These are phyloP conservation scores for Ditylenchus dipsaci DNA, from an alignment of 1,140 invertebrate genomes.

Conservation along the genomic window DNA sequence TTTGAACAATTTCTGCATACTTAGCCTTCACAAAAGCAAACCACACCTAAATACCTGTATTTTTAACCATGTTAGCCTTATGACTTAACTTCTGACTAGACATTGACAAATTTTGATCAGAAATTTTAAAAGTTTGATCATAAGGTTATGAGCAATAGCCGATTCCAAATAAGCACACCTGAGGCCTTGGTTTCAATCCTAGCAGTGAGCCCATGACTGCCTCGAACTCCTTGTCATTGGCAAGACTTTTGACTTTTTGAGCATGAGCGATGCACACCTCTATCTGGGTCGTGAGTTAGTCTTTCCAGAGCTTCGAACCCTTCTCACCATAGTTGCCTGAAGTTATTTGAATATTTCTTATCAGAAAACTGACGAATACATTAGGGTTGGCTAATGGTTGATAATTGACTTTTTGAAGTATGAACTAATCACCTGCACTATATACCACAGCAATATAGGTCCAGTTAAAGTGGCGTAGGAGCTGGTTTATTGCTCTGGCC, in stretches of 20 bases:
- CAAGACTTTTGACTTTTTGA: conserved; percentile 57
- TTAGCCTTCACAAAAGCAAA: conserved; percentile 77
- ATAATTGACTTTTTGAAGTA: background rate
- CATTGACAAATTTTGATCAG: too few relatives aligned
- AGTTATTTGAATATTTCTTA: conserved; percentile 17
- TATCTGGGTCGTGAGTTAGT: conserved; percentile 61
- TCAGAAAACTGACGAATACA: too few relatives aligned
- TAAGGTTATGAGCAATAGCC: too few relatives aligned
- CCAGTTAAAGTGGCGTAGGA: conserved; percentile 73
- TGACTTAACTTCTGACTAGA: background rate
- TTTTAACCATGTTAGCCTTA: too few relatives aligned
- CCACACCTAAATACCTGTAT: conserved; percentile 58
- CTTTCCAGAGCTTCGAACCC: conserved; percentile 72
- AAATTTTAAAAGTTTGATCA: too few relatives aligned
- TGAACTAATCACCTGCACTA: conserved; percentile 67
- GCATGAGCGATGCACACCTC: conserved; percentile 70
- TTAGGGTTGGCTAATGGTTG: too few relatives aligned
- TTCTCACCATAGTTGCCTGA: conserved; percentile 76
- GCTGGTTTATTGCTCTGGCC: conserved; percentile 71
- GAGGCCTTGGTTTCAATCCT: conserved; percentile 65
- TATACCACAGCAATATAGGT: conserved; percentile 77
- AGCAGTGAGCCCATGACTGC: conserved; percentile 67
- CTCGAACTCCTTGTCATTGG: conserved; percentile 59
- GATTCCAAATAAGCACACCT: too few relatives aligned
- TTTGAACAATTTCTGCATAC: conserved; percentile 68